Evolutionary conservation across 2,113 vertebrate species (phyloP).

Genomic region (Mus spicilegus): DNA sequence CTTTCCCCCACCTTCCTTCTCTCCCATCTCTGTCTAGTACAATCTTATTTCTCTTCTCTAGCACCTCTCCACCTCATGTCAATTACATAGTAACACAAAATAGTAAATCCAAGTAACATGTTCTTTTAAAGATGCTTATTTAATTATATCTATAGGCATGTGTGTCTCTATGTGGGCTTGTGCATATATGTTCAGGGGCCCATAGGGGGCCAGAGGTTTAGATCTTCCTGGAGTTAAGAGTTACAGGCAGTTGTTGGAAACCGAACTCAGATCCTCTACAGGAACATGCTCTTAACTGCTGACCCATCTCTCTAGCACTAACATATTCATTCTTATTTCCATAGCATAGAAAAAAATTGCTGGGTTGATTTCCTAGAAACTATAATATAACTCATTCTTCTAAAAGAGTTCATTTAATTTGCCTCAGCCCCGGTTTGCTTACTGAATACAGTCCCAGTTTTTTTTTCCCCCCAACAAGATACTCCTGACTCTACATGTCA

Average conservation of each 20-base stretch:
- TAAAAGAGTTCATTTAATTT: neutral
- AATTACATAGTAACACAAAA: neutral
- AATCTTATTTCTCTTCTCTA: neutral
- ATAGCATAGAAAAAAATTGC: neutral
- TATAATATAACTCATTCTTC: neutral
- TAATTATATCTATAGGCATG: neutral
- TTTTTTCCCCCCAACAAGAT: neutral
- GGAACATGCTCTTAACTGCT: neutral
- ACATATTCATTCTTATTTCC: constrained; percentile 28
- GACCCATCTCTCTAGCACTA: neutral
- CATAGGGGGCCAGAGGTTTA: neutral
- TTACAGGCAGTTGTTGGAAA: neutral
- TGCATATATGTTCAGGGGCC: neutral
- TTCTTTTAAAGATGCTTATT: neutral
- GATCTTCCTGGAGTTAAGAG: neutral
- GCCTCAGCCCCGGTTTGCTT: constrained; percentile 6
- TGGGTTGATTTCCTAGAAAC: neutral
- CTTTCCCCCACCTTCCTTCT: neutral
- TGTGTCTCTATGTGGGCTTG: neutral
- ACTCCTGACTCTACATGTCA: neutral
- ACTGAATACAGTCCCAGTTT: neutral
- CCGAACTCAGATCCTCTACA: neutral
- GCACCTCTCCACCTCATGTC: neutral
- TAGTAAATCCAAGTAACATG: neutral
- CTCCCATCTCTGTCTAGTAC: neutral